Evolutionary conservation across 2,888 invertebrate species (phyloP), one percentile per base, ranked within the genome.

Genomic region (Pollenia angustigena): DNA sequence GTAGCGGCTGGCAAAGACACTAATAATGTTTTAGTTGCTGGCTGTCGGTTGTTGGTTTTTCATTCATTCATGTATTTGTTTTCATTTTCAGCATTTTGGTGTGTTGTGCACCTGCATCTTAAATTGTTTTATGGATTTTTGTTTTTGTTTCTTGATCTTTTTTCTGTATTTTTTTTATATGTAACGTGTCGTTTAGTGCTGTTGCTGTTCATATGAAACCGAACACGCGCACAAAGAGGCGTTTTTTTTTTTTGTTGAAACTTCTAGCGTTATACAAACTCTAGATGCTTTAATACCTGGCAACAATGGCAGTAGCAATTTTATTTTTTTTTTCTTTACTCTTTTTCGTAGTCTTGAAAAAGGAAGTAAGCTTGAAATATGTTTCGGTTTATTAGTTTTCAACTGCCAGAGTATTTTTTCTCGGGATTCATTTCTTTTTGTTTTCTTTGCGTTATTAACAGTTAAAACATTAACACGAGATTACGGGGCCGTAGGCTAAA

Each of bases 21-120:
- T 76, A 80, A 86, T 83, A 75, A 50, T 54, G 42, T 18, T 46
- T 48, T 16, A 64, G 60, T 72, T 44, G 81, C 52, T 78, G 68
- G 81, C 58, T 78, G 68, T 16, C 14, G 58, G 48, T 60, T 82
- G 72, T 78, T 62, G 60, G 62, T 52, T 78, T 72, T 81, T 66
- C 42, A 68, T 71, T 69, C 40, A 48, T 56, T 32, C 18, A 44
- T 76, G n/a, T 69, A 76, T 78, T 76, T 82, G 69, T 62, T 71
- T 82, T 82, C 14, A 16, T 54, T 82, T 76, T 62, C n/a, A 69
- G n/a, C 46, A 69, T 54, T 69, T 58, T 74, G 23, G 23, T 69
- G 50, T 72, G 74, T 83, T 72, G 74, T 83, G 82, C 86, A 87
- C 86, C 86, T 87, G 86, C 86, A 87, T 50, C 60, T 75, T 44